Evolutionary conservation across 2,113 vertebrate genomes (phyloP).

Genomic region (Catharus bicknelli): DNA sequence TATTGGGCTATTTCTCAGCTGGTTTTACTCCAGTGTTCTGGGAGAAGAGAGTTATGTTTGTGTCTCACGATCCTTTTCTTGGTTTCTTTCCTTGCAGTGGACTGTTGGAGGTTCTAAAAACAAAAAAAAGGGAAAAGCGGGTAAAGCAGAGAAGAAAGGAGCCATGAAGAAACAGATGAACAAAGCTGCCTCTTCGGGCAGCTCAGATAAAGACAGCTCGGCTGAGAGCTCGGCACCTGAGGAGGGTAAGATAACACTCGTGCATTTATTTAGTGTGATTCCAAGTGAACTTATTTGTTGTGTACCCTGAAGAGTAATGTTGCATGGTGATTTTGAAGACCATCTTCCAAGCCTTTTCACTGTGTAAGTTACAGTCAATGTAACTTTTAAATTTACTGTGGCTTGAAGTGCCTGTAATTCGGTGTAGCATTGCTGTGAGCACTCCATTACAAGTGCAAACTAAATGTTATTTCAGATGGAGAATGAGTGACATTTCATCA

Average conservation of each 20-base stretch:
- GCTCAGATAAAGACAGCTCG: conserved; percentile 94
- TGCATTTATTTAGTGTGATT: neutral
- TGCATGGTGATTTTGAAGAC: neutral
- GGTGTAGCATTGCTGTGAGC: neutral
- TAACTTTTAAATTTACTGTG: neutral
- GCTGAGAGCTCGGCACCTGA: conserved; percentile 96
- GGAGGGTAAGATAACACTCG: conserved; percentile 81
- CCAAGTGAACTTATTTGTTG: neutral
- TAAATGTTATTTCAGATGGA: neutral
- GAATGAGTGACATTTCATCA: neutral
- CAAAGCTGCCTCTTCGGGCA: conserved; percentile 94
- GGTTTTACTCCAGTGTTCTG: neutral
- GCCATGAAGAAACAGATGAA: conserved; percentile 86
- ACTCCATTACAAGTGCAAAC: neutral
- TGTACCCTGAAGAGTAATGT: neutral
- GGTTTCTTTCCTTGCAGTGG: conserved; percentile 80
- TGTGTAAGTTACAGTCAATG: neutral
- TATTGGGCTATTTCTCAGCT: neutral
- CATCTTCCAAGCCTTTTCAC: neutral
- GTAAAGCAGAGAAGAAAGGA: conserved; percentile 93
- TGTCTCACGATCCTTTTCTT: conserved; percentile 5
- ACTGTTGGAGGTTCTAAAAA: conserved; percentile 96
- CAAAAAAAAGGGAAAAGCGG: conserved; percentile 92
- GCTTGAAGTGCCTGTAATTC: neutral
- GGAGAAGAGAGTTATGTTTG: neutral